Evolutionary conservation across 64 coral and sea anemone species (phyloP).

Genomic region (Stichodactyla helianthus): DNA sequence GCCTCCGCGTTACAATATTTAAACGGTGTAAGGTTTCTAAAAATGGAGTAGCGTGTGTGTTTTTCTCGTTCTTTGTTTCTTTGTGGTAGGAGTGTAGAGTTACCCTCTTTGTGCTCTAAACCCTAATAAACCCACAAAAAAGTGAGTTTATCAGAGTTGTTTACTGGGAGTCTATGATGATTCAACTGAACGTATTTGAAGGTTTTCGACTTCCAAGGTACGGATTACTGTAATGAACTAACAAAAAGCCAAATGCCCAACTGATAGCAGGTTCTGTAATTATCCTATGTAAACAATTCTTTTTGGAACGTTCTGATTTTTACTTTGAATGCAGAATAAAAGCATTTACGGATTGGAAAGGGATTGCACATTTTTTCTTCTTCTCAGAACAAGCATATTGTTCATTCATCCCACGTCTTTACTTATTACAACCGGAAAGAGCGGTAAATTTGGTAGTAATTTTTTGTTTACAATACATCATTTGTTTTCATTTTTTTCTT

Average conservation of each 20-base stretch:
- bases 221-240: constrained; percentile 75
- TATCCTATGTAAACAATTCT: constrained; percentile 90
- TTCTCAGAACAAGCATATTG: constrained; percentile 26
- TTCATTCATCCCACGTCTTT: constrained; percentile 54
- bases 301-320: constrained; percentile 38
- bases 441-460: constrained; percentile 58
- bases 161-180: constrained; percentile 70
- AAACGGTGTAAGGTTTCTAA: background rate
- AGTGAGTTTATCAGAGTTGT: constrained; percentile 39
- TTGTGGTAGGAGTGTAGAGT: background rate
- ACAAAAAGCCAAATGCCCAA: constrained; percentile 85
- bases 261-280: constrained; percentile 52
- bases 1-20: constrained; percentile 18
- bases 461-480: constrained; percentile 47
- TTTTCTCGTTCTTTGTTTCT: constrained; percentile 37
- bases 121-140: constrained; percentile 12
- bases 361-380: background rate
- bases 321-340: background rate
- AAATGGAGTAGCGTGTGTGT: constrained; percentile 13
- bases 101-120: constrained; percentile 19
- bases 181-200: constrained; percentile 65
- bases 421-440: constrained; percentile 37
- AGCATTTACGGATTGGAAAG: constrained; percentile 3
- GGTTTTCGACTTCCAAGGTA: constrained; percentile 81
- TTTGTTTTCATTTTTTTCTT: constrained; percentile 48